Conservation (phyloP, 2,888 invertebrate genomes). For the Diplolepis rosae region DNA sequence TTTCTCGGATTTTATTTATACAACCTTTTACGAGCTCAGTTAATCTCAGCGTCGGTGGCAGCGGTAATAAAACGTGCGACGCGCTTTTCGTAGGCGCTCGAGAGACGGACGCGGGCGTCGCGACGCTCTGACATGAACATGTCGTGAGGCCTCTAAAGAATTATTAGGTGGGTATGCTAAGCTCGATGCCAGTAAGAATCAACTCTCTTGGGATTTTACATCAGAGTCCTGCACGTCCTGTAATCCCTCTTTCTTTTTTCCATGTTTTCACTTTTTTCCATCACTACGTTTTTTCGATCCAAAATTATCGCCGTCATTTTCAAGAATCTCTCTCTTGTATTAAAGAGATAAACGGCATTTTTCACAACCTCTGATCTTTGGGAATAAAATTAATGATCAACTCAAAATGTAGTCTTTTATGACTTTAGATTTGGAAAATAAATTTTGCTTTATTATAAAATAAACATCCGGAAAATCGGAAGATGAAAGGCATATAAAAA, state of each 20-base stretch:
- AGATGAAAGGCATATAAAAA: no score
- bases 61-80: conserved; percentile 39
- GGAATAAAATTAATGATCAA: not conserved
- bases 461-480: no score
- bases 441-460: no score
- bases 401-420: not conserved
- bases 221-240: not conserved
- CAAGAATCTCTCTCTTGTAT: not conserved
- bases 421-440: not conserved
- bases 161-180: conserved; percentile 67
- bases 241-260: not conserved
- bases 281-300: not conserved
- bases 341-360: not conserved
- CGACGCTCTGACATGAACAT: conserved; percentile 69
- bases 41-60: conserved; percentile 36
- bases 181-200: conserved; percentile 35
- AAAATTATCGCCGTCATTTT: not conserved
- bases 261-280: not conserved
- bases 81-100: conserved; percentile 37
- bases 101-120: conserved; percentile 68
- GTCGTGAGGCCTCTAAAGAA: conserved; percentile 65
- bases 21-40: conserved; percentile 59
- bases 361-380: not conserved
- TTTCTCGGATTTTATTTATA: conserved; percentile 60
- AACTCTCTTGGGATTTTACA: not conserved